Conservation (phyloP, 2,113 vertebrate genomes). For the Camarhynchus parvulus region DNA sequence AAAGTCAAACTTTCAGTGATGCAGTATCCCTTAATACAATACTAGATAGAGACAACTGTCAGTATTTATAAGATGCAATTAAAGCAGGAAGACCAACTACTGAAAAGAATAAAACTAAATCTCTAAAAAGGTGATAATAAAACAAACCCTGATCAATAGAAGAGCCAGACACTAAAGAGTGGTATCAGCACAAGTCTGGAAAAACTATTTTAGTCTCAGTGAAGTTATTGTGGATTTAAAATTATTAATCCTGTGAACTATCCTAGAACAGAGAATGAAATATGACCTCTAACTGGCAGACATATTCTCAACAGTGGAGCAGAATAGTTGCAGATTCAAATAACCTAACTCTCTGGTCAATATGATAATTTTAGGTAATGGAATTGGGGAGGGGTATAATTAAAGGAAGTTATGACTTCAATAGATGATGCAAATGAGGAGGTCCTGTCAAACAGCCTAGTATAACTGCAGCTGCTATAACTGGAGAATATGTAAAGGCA, state of each 20-base stretch:
- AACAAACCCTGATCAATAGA: neutral
- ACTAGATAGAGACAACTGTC: neutral
- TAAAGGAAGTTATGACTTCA: neutral
- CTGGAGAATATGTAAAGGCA: slow-evolving; percentile 7
- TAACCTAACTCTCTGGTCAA: neutral
- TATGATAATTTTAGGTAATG: neutral
- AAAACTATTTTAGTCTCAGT: neutral
- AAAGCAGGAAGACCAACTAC: neutral
- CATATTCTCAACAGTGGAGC: neutral
- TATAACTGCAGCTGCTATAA: neutral
- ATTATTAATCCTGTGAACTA: neutral
- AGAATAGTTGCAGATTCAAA: neutral
- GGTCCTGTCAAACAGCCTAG: neutral
- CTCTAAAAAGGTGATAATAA: neutral
- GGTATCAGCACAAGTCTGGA: neutral
- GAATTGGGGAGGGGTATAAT: neutral
- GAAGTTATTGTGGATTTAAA: neutral
- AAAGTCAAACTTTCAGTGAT: neutral
- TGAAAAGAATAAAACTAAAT: neutral
- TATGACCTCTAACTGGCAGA: neutral
- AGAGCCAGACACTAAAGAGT: neutral
- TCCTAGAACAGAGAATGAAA: neutral
- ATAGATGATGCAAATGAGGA: neutral
- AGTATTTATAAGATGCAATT: neutral
- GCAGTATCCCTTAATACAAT: neutral